Base-by-base conservation (phyloP, 2,113 vertebrate species). In the Drymodes brunneopygia region DNA sequence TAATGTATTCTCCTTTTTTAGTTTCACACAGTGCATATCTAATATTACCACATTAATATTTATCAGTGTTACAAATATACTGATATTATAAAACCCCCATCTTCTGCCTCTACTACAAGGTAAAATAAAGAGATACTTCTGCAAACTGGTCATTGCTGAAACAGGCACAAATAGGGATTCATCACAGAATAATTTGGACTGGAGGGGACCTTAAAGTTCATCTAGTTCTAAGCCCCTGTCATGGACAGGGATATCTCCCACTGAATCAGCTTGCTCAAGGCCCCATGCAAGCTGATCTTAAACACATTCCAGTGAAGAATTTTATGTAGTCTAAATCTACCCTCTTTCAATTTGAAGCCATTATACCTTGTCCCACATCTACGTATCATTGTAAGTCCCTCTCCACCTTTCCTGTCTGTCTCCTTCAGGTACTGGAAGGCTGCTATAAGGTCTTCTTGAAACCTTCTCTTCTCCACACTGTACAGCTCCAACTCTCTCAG, bases 141-240 rank as follows among this genome's bases (percentile, higher is more conserved):
- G 29, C 31, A 89, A 20, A 72, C 12, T 27, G 9, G 14, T 66
- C 66, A 73, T 31, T 77, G 10, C 9, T 18, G 16, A 91, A 87
- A 73, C 20, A 45, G 20, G 2, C 20, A 36, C 17, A 29, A 13
- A 25, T 5, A 56, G 6, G 11, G 15, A n/a, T 64, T 51, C 11
- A 10, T 24, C 33, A 38, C 0, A 24, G 33, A 50, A 58, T 45
- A 19, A 33, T 44, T 14, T 81, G 33, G 3, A 7, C 38, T 44
- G 28, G 44, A 58, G 7, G 22, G 12, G 5, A 44, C 10, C 16
- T 67, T 38, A 15, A 38, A 67, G 4, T 5, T 38, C 16, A 21
- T 51, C 27, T 31, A 9, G 2, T 33, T 81, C 23, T 10, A 21
- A 11, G 1, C 6, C 7, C 10, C 27, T 1, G 0, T 29, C 23